These are phyloP conservation scores for Ichneumoninae sp. DNA, from an alignment of 2,888 invertebrate genomes.

Conservation along the genomic window DNA sequence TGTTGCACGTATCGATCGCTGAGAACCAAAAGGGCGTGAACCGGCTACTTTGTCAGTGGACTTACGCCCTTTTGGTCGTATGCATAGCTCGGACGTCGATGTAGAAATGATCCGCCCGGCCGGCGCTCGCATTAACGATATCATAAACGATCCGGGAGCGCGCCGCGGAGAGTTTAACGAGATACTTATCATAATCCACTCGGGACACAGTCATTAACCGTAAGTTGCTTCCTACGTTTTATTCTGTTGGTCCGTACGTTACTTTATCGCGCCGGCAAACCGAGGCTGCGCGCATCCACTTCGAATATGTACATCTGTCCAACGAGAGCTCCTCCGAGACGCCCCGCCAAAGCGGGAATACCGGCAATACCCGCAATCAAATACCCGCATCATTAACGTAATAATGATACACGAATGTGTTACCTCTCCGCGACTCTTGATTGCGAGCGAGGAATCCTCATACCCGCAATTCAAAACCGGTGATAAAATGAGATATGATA, in stretches of 20 bases:
- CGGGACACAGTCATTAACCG: constrained; percentile 61
- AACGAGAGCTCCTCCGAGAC: constrained; percentile 37
- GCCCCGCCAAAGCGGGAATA: constrained; percentile 24
- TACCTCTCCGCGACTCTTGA: constrained; percentile 25
- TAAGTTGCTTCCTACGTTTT: constrained; percentile 55
- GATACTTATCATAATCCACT: constrained; percentile 65
- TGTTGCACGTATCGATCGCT: too few species aligned
- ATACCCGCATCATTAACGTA: constrained; percentile 3
- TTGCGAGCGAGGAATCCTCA: constrained; percentile 38
- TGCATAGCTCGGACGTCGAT: not conserved
- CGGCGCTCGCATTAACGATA: constrained; percentile 47
- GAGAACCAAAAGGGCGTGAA: too few species aligned
- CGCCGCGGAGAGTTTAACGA: constrained; percentile 57
- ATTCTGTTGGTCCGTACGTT: constrained; percentile 29
- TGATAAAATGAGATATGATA: constrained; percentile 59
- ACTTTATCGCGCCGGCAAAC: constrained; percentile 2
- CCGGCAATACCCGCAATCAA: constrained; percentile 36
- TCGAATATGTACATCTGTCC: not conserved
- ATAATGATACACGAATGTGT: constrained; percentile 42
- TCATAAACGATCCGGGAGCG: constrained; percentile 57
- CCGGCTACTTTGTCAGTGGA: not conserved
- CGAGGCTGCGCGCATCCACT: not conserved
- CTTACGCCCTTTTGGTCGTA: too few species aligned
- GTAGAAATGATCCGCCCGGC: not conserved
- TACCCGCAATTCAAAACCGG: constrained; percentile 16